phyloP scores from a whole-genome alignment of 2,888 invertebrate species.

The Lasioglossum oenotherae region DNA sequence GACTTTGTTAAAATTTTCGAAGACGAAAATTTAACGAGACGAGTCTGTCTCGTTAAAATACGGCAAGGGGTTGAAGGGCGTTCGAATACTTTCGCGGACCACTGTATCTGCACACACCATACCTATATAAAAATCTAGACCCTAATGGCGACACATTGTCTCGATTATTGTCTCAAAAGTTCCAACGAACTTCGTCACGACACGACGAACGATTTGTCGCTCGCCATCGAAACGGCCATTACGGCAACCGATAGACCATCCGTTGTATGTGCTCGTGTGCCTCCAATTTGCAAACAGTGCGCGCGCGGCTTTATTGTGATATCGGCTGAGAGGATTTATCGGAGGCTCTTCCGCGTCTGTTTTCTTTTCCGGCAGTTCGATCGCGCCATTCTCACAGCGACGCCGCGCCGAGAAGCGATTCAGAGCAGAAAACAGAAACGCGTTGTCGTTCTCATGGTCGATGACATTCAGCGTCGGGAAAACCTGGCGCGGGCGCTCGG shows the following conservation, averaged over 20 bases:
- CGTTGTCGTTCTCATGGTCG: slow-evolving; percentile 60
- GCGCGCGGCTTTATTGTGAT: neutral
- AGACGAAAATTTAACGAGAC: too few relatives aligned
- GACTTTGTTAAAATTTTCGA: too few relatives aligned
- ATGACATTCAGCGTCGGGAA: slow-evolving; percentile 54
- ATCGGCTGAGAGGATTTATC: neutral
- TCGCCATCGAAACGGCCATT: slow-evolving; percentile 3
- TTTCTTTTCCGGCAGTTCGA: slow-evolving; percentile 1
- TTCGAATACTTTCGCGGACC: too few relatives aligned
- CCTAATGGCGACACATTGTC: too few relatives aligned
- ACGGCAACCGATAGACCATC: neutral
- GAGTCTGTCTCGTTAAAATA: too few relatives aligned
- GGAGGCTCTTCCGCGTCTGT: neutral
- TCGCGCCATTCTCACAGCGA: slow-evolving; percentile 2
- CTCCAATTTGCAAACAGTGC: neutral
- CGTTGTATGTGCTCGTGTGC: neutral
- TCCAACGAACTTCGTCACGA: too few relatives aligned
- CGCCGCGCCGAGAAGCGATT: slow-evolving; percentile 30
- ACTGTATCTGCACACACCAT: neutral
- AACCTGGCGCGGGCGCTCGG: slow-evolving; percentile 16
- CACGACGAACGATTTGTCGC: neutral
- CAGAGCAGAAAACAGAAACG: slow-evolving; percentile 58
- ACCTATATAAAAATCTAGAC: too few relatives aligned
- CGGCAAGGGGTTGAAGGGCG: too few relatives aligned
- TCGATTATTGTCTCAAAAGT: too few relatives aligned